Evolutionary conservation across 2,888 invertebrate species (phyloP), one percentile per base, ranked within the genome.

Genomic region (Mayetiola destructor): DNA sequence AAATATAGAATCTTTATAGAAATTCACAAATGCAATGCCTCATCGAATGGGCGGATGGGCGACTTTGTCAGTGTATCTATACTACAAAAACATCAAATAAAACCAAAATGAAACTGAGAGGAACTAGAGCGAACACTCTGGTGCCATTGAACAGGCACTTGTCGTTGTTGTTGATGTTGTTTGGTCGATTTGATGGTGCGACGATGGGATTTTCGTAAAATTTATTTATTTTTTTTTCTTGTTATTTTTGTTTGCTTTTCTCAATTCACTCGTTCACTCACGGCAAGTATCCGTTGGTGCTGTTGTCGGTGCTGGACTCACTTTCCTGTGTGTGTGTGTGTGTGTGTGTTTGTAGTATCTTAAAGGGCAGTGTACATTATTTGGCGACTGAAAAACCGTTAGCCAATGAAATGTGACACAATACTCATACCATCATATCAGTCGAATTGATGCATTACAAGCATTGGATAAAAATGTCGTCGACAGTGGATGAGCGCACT

Each of bases 401-500:
- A 48, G 23, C 48, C 27, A 48, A 48, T 48, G 27, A 48, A 48
- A 48, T 48, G 48, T 48, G 48, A 48, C 48, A 48, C 48, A 48
- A 48, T 27, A 48, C 48, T n/a, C n/a, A n/a, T n/a, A n/a, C n/a
- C n/a, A n/a, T n/a, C 27, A 48, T 48, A 16, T 48, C 27, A 48
- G 42, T 42, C 39, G 18, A 20, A n/a, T 39, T 36, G 5, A 39
- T 16, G 10, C 16, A 39, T n/a, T n/a, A n/a, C n/a, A n/a, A n/a
- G n/a, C n/a, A 3, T 5, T 6, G 10, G 4, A 18, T 3, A 39
- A 2, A 39, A 32, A 12, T 6, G 20, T 2, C 39, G 20, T 4
- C 3, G 6, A 42, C 9, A 42, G 42, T n/a, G n/a, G 6, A 27
- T 48, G 27, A 48, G 48, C 48, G 48, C 48, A 48, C 48, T 48